Evolutionary conservation across 1,140 invertebrate species (phyloP), one percentile per base, ranked within the genome.

Genomic region (Panagrolaimus sp.): DNA sequence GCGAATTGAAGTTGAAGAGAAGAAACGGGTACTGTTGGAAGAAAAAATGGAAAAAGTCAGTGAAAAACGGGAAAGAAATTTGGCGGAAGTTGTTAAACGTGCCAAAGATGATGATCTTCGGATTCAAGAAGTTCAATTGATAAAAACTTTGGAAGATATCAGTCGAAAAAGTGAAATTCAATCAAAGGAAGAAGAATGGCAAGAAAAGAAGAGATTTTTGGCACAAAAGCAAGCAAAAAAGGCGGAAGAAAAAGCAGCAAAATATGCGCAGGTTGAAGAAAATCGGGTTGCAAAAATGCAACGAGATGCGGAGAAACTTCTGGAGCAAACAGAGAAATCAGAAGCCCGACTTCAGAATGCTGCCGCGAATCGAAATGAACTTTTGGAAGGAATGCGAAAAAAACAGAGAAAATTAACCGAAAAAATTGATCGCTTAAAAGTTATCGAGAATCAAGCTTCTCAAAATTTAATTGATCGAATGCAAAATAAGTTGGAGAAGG

Each of bases 11-110:
- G 26, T 77, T 24, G 73, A 74, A 28, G 46, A 66, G 21, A 67
- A 66, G 32, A 72, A 74, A 43, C 46, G 77, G 24, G 52, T n/a
- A 2, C 52, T 58, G 10, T 38, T 65, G 32, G 43, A 17, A 10
- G 17, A 38, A 63, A 68, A 67, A 45, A 74, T 76, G 71, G 38
- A 67, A 26, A 76, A 73, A 32, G 78, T 78, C 0, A 64, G 64
- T 3, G 73, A 77, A 15, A 79, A 79, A 26, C 73, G 78, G 5
- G 77, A 80, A 47, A 72, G 69, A n/a, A 79, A 79, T 52, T 64
- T 79, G 7, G 72, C 65, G 38, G 78, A 79, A 38, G 76, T 79
- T 17, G 68, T 80, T 6, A 67, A 69, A 44, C 47, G 55, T 10
- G 73, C 75, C 14, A 72, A 73, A 44, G 78, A 80, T 14, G 78